Conservation (phyloP, 2,888 invertebrate genomes). For the Allygus modestus region DNA sequence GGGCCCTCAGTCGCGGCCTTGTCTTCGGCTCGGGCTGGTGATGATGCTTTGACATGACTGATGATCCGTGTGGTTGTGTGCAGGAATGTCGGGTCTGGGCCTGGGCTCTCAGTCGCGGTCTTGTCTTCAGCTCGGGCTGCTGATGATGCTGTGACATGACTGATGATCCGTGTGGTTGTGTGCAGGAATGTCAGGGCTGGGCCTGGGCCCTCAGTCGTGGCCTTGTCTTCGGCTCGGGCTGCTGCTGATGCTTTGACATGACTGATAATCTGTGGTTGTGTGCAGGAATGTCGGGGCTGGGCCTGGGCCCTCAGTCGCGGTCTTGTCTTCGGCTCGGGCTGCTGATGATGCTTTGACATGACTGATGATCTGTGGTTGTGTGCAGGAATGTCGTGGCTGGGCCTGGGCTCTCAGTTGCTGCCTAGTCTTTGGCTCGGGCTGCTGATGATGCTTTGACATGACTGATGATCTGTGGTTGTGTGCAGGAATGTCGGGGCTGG, state of each 20-base stretch:
- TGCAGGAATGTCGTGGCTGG: background rate
- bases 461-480: background rate
- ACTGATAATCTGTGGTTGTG: conserved; percentile 55
- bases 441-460: background rate
- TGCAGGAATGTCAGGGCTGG: background rate
- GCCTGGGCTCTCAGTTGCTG: no score
- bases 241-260: conserved; percentile 35
- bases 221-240: no score
- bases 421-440: no score
- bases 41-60: background rate
- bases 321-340: no score
- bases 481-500: background rate
- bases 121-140: conserved; percentile 60
- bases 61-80: background rate
- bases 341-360: background rate
- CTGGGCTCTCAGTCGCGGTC: conserved; percentile 63
- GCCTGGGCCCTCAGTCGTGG: no score
- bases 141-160: background rate
- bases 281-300: background rate
- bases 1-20: background rate
- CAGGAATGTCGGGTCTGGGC: conserved; percentile 44
- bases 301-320: no score
- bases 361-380: background rate
- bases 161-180: background rate
- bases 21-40: background rate